Evolutionary conservation across 2,888 invertebrate genomes (phyloP).

Genomic region (Pseudococcus viburni): DNA sequence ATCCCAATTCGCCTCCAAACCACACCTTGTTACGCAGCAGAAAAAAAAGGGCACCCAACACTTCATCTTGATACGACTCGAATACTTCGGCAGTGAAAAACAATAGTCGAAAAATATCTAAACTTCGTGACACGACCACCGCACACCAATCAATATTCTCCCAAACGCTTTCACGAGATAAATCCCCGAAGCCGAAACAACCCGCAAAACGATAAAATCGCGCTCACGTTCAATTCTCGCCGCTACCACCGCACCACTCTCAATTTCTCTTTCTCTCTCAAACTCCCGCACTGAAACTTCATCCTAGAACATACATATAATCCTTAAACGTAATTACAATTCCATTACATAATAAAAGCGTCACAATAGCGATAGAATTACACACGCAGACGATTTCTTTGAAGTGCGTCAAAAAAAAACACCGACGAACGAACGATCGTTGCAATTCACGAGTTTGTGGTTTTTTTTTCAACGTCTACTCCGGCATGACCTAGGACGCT

Average conservation of each 20-base stretch:
- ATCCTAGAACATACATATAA: neutral
- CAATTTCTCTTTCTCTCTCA: no score
- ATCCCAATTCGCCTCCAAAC: no score
- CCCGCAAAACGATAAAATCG: conserved; percentile 28
- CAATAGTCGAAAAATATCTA: conserved; percentile 24
- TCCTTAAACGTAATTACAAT: conserved; percentile 30
- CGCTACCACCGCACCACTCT: neutral
- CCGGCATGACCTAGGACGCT: neutral
- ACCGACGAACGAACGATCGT: neutral
- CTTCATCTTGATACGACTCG: no score
- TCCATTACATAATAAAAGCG: conserved; percentile 2
- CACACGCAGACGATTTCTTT: conserved; percentile 19
- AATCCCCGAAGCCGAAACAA: conserved; percentile 1
- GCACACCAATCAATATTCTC: conserved; percentile 21
- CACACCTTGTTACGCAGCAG: no score
- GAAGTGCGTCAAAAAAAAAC: neutral
- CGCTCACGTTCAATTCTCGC: neutral
- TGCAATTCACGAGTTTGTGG: neutral
- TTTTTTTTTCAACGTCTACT: neutral
- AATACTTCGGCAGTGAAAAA: neutral
- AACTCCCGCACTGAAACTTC: neutral
- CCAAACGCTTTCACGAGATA: conserved; percentile 6
- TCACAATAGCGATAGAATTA: conserved; percentile 34
- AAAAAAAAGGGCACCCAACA: no score
- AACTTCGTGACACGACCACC: conserved; percentile 31